These are phyloP conservation scores for Ceyx erithaca DNA, from an alignment of 2,797 vertebrate species.

Conservation along the genomic window DNA sequence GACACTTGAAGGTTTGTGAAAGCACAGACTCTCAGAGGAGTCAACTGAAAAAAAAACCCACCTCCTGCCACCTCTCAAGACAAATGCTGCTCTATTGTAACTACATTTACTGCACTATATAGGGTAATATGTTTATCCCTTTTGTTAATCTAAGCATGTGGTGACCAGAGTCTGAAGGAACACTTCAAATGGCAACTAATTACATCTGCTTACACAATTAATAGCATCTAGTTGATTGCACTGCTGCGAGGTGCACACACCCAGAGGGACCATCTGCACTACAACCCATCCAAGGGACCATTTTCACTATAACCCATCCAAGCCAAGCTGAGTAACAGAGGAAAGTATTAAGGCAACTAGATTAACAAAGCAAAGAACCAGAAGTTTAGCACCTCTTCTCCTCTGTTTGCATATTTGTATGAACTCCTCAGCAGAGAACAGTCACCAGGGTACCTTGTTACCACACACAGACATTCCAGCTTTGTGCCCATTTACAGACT, in stretches of 20 bases:
- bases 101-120: neutral
- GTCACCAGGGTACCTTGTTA: neutral
- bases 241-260: neutral
- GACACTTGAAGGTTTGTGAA: slow-evolving; percentile 69
- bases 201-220: neutral
- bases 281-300: neutral
- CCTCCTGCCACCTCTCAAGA: slow-evolving; percentile 10
- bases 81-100: slow-evolving; percentile 31
- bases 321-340: slow-evolving; percentile 32
- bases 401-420: slow-evolving; percentile 29
- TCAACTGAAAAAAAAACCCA: neutral
- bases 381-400: slow-evolving; percentile 63
- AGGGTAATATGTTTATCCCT: neutral
- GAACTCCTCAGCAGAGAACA: neutral
- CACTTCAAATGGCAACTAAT: neutral
- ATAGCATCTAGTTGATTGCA: neutral
- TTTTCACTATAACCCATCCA: neutral
- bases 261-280: neutral
- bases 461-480: neutral
- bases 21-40: slow-evolving; percentile 61
- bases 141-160: neutral
- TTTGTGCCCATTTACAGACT: neutral
- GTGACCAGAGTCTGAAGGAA: slow-evolving; percentile 21
- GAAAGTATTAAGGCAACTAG: slow-evolving; percentile 62
- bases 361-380: slow-evolving; percentile 30